Evolutionary conservation across 2,888 invertebrate species (phyloP), one percentile per base, ranked within the genome.

Genomic region (Priocnemis perturbator): DNA sequence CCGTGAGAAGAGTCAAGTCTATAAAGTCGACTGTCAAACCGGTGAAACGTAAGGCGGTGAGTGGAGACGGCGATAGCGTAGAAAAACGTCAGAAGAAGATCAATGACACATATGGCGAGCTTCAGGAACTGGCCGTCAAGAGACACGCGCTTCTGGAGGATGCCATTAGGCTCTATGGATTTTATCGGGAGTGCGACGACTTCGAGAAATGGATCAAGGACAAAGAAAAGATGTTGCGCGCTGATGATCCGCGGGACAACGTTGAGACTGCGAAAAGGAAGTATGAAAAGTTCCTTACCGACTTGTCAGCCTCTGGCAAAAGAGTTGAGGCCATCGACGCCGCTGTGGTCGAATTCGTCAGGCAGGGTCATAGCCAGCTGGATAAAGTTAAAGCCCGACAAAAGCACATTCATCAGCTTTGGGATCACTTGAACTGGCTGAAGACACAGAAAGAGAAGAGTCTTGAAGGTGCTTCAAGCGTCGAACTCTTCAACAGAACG

Each of bases 121-220:
- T 98, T 4, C 92, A 95, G 64, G 93, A 95, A 67, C 91, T 96
- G 69, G 96, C 97, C 0, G 91, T 93, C 82, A 93, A 94, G 23
- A 93, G 98, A 0, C 95, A 95, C 74, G 94, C 95, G 0, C 92
- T 97, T 48, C 91, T 99, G 3, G 97, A 97, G 80, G 98, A 98
- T 86, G 96, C 98, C 0, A 97, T 98, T 81, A 93, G 96, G 80
- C 90, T 98, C 67, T 98, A 96, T 90, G 95, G 95, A 63, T 98
- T 99, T 91, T 98, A 97, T 90, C 93, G 96, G 11, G 98, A 99
- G 87, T 99, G 99, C 89, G 98, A 98, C 84, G 98, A 98, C 90
- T 98, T 99, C 87, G 98, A 98, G 89, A 94, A 94, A 81, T 99
- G 99, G 98, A 97, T 98, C 89, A 95, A 94, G 83, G 98, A 98